Conservation (phyloP, 2,113 vertebrate species). For the Amphiprion ocellaris region DNA sequence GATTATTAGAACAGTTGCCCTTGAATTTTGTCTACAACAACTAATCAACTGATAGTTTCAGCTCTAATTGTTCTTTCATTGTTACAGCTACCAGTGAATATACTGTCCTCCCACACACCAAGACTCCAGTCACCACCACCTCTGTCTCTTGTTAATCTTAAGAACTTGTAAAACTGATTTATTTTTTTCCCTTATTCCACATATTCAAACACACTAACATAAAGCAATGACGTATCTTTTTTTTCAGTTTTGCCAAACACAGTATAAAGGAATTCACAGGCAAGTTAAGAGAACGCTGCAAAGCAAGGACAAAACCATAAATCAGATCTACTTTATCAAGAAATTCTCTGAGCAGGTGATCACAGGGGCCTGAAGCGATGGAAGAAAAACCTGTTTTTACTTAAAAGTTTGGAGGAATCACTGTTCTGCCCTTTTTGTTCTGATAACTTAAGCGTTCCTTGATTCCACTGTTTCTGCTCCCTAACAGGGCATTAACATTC, state of each 20-base stretch:
- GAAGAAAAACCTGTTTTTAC: constrained; percentile 3
- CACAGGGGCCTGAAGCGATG: background rate
- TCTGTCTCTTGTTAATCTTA: background rate
- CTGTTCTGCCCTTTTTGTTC: background rate
- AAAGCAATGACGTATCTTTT: constrained; percentile 2
- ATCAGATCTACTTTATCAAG: constrained; percentile 51
- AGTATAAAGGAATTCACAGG: background rate
- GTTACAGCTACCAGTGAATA: background rate
- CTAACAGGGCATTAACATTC: background rate
- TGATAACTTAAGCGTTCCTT: background rate
- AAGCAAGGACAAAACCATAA: constrained; percentile 42
- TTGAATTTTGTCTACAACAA: background rate
- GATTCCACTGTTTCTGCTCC: background rate
- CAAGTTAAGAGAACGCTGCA: background rate
- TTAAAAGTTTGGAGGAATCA: background rate
- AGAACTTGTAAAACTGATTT: background rate
- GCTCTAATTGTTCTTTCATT: background rate
- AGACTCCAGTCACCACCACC: background rate
- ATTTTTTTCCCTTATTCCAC: constrained; percentile 10
- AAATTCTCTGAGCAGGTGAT: constrained; percentile 9
- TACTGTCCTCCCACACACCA: background rate
- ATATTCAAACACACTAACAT: background rate
- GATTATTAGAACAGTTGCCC: background rate
- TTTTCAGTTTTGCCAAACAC: background rate
- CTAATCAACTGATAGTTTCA: background rate